Evolutionary conservation across 2,113 vertebrate genomes (phyloP).

Genomic region (Ctenodactylus gundi): DNA sequence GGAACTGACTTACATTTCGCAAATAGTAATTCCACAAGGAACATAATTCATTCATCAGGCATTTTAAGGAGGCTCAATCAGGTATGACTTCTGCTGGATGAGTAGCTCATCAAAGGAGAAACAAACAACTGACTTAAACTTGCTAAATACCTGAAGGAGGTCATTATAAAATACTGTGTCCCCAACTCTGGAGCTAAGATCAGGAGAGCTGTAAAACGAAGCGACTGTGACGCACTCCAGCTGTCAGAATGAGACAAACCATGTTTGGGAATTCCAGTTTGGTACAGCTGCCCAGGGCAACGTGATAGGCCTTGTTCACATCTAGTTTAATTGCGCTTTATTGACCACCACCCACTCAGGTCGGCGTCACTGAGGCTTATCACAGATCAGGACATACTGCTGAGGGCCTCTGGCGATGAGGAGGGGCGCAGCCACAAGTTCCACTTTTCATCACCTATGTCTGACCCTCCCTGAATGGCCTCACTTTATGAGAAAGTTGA

Average conservation of each 20-base stretch:
- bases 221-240: background rate
- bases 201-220: background rate
- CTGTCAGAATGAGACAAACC: background rate
- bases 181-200: background rate
- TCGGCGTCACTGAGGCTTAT: background rate
- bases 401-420: background rate
- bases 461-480: background rate
- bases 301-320: background rate
- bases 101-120: slow-evolving; percentile 35
- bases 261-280: slow-evolving; percentile 4
- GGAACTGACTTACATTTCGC: slow-evolving; percentile 11
- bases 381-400: background rate
- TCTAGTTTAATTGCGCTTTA: background rate
- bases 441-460: background rate
- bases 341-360: background rate
- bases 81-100: background rate
- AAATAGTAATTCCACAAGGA: slow-evolving; percentile 51
- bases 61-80: slow-evolving; percentile 65
- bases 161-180: background rate
- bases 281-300: slow-evolving; percentile 30
- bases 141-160: slow-evolving; percentile 41
- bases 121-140: background rate
- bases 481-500: background rate
- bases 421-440: background rate
- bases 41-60: slow-evolving; percentile 26